phyloP scores from a whole-genome alignment of 2,888 invertebrate genomes.

The Mesorhabditis belari region DNA sequence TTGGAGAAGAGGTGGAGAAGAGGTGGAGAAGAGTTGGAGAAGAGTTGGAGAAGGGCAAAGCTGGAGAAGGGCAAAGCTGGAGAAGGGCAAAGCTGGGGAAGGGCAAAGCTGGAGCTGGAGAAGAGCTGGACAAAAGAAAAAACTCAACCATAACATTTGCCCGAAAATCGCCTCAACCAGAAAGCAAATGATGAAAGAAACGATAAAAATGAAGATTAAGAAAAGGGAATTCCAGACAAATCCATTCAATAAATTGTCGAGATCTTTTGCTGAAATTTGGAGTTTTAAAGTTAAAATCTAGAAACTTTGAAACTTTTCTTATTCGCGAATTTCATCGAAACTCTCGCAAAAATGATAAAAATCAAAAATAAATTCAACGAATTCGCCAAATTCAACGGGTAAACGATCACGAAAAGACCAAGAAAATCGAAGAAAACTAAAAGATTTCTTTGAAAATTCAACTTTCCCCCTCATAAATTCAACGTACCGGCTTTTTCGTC shows the following conservation, averaged over 20 bases:
- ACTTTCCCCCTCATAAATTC: neutral
- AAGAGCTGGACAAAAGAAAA: no score
- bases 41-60: no score
- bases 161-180: neutral
- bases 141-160: neutral
- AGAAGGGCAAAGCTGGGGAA: no score
- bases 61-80: no score
- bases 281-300: neutral
- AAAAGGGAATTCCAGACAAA: neutral
- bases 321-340: neutral
- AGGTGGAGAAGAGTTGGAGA: no score
- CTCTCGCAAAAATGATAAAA: conserved; percentile 2
- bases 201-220: neutral
- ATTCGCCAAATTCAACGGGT: conserved; percentile 56
- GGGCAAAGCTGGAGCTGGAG: no score
- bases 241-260: neutral
- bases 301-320: no score
- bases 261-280: neutral
- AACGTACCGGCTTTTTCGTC: conserved; percentile 30
- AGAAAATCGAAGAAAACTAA: conserved; percentile 74
- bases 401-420: conserved; percentile 67
- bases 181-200: neutral
- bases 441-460: neutral
- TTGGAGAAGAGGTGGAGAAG: no score
- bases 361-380: conserved; percentile 15